Evolutionary conservation across 2,797 vertebrate species (phyloP).

Genomic region (Gorsachius magnificus): DNA sequence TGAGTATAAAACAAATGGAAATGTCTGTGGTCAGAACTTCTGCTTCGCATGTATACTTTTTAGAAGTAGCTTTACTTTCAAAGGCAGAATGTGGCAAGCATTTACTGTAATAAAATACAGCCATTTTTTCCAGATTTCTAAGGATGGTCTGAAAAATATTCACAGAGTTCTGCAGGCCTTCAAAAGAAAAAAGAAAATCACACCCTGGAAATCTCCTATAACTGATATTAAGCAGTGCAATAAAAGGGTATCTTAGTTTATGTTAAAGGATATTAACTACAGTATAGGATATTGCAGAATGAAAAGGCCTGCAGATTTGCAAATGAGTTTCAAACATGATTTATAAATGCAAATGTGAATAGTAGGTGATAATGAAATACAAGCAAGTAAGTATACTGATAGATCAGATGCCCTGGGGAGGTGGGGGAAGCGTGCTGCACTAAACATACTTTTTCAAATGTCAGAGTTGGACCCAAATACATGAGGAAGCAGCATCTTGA

Average conservation of each 20-base stretch:
- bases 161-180: not conserved
- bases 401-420: not conserved
- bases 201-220: not conserved
- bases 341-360: constrained; percentile 47
- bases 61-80: constrained; percentile 60
- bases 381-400: constrained; percentile 1
- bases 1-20: constrained; percentile 37
- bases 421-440: not conserved
- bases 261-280: constrained; percentile 1
- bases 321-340: constrained; percentile 47
- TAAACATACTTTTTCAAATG: not conserved
- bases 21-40: constrained; percentile 49
- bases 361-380: constrained; percentile 47
- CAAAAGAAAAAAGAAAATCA: not conserved
- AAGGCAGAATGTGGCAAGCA: constrained; percentile 47
- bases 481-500: not conserved
- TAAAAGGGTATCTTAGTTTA: not conserved
- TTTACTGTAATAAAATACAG: constrained; percentile 35
- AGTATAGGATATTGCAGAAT: not conserved
- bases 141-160: constrained; percentile 59
- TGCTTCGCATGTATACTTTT: constrained; percentile 34
- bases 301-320: constrained; percentile 26
- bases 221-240: not conserved
- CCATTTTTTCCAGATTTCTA: constrained; percentile 14
- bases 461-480: not conserved